Conservation (phyloP, 2,888 invertebrate species). For the Drosophila eohydei region DNA sequence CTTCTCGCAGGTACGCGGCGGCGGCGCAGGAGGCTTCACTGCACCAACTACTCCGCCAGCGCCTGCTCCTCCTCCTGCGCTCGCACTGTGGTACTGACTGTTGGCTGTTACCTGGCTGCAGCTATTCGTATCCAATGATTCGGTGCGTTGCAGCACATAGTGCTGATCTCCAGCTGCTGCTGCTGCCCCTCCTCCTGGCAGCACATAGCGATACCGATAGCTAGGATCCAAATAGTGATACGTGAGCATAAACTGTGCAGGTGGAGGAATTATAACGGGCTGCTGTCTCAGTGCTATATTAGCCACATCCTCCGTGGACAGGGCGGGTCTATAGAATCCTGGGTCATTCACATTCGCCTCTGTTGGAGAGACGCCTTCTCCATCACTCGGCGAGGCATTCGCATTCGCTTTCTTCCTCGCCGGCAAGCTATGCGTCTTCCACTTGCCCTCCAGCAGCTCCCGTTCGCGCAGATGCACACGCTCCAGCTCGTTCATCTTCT, state of each 20-base stretch:
- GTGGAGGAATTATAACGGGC: slow-evolving; percentile 83
- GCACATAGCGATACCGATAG: slow-evolving; percentile 90
- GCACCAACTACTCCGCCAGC: slow-evolving; percentile 15
- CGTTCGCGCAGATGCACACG: slow-evolving; percentile 92
- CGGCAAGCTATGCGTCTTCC: slow-evolving; percentile 95
- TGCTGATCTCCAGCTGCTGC: slow-evolving; percentile 81
- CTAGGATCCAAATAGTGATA: slow-evolving; percentile 90
- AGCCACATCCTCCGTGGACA: slow-evolving; percentile 92
- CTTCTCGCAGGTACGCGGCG: slow-evolving; percentile 83
- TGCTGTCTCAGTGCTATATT: slow-evolving; percentile 65
- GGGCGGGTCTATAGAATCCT: slow-evolving; percentile 90
- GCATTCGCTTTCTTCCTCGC: slow-evolving; percentile 91
- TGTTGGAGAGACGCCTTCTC: slow-evolving; percentile 86
- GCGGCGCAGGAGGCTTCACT: slow-evolving; percentile 80
- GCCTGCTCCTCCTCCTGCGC: slow-evolving; percentile 17
- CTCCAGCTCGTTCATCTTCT: slow-evolving; percentile 93
- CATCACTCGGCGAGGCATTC: slow-evolving; percentile 86
- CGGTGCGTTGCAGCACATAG: slow-evolving; percentile 88
- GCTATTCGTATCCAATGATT: slow-evolving; percentile 83
- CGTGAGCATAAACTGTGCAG: slow-evolving; percentile 86
- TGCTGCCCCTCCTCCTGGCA: slow-evolving; percentile 88
- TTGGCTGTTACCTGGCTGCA: slow-evolving; percentile 41
- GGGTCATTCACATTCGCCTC: slow-evolving; percentile 76
- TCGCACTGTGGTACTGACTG: slow-evolving; percentile 59
- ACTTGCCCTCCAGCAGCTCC: slow-evolving; percentile 93